These are phyloP conservation scores for Drosophila kanekoi DNA, from an alignment of 2,888 invertebrate species.

Conservation along the genomic window DNA sequence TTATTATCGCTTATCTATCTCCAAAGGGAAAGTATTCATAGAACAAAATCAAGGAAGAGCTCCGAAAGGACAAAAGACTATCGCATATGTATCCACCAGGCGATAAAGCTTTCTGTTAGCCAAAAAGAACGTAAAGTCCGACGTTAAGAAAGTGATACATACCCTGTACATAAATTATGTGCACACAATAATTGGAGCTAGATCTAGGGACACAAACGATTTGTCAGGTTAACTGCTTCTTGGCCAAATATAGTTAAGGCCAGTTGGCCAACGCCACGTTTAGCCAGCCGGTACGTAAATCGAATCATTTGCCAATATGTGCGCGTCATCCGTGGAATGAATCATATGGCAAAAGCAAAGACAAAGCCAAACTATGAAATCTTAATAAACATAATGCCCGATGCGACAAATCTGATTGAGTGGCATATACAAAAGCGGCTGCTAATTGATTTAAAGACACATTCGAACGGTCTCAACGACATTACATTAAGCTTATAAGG, in stretches of 20 bases:
- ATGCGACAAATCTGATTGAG: slow-evolving; percentile 43
- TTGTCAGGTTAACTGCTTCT: slow-evolving; percentile 32
- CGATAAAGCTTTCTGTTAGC: too few species aligned
- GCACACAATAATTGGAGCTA: too few species aligned
- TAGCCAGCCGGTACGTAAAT: slow-evolving; percentile 27
- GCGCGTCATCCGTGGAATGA: slow-evolving; percentile 13
- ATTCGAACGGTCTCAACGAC: slow-evolving; percentile 45
- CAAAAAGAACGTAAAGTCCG: too few species aligned
- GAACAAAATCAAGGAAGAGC: too few species aligned
- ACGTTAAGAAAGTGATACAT: not conserved
- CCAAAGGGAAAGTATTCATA: not conserved
- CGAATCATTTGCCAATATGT: slow-evolving; percentile 10
- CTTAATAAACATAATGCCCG: slow-evolving; percentile 27
- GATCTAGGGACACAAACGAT: slow-evolving; percentile 24
- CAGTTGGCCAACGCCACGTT: slow-evolving; percentile 16
- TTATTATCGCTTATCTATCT: not conserved
- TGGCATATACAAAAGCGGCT: slow-evolving; percentile 22
- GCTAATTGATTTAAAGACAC: slow-evolving; percentile 75
- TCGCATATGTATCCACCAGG: too few species aligned
- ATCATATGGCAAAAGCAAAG: slow-evolving; percentile 15
- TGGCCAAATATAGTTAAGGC: slow-evolving; percentile 29
- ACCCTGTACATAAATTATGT: slow-evolving; percentile 4
- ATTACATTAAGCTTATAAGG: slow-evolving; percentile 79
- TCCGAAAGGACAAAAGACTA: too few species aligned
- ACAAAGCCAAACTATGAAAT: slow-evolving; percentile 19